Percentiles rank a stretch among this genome's conserved stretches.
These are phyloP conservation scores for Psammodynastes pulverulentus DNA, from an alignment of 2,113 vertebrate genomes.

Conservation along the genomic window DNA sequence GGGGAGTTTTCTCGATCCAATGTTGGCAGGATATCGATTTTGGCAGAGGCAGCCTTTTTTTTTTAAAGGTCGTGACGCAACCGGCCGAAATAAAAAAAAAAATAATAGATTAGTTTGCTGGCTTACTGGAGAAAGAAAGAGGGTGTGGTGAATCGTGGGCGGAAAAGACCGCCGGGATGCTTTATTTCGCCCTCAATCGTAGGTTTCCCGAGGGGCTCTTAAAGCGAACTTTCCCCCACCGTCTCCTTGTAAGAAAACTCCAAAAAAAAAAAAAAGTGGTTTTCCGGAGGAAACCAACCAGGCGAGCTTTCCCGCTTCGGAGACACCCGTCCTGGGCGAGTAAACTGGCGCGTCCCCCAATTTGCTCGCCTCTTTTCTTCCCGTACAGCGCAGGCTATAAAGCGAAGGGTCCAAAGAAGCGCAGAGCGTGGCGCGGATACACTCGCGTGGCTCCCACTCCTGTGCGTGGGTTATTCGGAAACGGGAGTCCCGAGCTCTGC, in stretches of 20 bases:
- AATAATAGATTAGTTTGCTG: neutral
- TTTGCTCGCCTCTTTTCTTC: neutral
- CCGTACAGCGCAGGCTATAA: too few species aligned
- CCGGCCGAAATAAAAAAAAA: neutral
- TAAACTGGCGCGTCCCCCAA: neutral
- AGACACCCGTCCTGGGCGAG: neutral
- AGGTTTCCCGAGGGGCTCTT: neutral
- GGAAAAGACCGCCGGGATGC: neutral
- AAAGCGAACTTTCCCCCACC: neutral
- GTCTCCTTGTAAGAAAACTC: neutral
- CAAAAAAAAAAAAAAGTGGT: neutral
- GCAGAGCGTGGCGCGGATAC: neutral
- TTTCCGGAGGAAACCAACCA: neutral
- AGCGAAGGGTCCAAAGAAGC: neutral
- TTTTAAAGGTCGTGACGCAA: neutral
- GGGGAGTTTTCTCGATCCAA: neutral
- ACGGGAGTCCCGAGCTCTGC: neutral
- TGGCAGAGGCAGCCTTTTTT: neutral
- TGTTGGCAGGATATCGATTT: too few species aligned
- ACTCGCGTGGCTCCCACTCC: neutral
- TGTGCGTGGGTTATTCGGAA: too few species aligned
- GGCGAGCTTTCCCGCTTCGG: neutral
- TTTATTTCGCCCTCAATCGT: neutral
- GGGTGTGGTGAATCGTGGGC: neutral
- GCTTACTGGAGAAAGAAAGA: neutral